These are phyloP conservation scores for Artibeus lituratus DNA, from an alignment of 2,797 vertebrate genomes.

Conservation along the genomic window DNA sequence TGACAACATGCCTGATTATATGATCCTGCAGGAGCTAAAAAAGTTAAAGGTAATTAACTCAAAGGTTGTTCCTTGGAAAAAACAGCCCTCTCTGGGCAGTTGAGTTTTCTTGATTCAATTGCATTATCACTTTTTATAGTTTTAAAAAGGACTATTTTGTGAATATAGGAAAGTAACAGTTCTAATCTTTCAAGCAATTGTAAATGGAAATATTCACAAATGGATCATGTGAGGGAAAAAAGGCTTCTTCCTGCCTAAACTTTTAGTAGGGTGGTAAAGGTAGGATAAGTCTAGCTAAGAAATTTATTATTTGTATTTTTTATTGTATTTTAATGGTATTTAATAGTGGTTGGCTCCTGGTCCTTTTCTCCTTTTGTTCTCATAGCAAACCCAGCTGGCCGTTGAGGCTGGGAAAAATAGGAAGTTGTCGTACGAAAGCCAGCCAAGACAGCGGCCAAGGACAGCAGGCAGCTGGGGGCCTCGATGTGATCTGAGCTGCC, in stretches of 20 bases:
- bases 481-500: neutral
- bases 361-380: neutral
- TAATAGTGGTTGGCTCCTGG: neutral
- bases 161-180: constrained; percentile 8
- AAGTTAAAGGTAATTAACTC: constrained; percentile 90
- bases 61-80: neutral
- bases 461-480: neutral
- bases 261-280: neutral
- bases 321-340: neutral
- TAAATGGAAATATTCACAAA: neutral
- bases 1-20: constrained; percentile 99
- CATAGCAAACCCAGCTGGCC: neutral
- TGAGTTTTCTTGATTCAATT: neutral
- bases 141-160: constrained; percentile 28
- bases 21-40: constrained; percentile 98
- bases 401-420: neutral
- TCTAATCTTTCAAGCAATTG: neutral
- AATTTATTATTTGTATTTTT: neutral
- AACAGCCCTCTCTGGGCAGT: neutral
- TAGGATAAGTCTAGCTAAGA: neutral
- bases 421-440: neutral
- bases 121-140: neutral
- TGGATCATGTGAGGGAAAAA: neutral
- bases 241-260: neutral
- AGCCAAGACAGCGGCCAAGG: neutral